phyloP scores from a whole-genome alignment of 2,797 vertebrate species.

The Pteropus rufus region DNA sequence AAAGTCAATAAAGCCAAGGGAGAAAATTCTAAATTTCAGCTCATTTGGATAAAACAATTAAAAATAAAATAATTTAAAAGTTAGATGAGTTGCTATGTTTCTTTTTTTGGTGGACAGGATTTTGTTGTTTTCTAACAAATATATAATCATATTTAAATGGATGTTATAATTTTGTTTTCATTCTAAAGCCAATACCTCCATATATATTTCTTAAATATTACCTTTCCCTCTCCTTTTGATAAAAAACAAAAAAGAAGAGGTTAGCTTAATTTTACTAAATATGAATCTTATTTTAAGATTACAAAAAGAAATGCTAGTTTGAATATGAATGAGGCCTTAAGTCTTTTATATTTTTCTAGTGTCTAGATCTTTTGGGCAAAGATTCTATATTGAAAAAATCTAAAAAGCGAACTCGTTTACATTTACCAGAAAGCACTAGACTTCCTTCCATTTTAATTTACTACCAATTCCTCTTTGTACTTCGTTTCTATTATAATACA shows the following conservation, averaged over 20 bases:
- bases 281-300: background rate
- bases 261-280: background rate
- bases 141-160: background rate
- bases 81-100: background rate
- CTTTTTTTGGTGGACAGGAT: background rate
- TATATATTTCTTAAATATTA: background rate
- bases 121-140: background rate
- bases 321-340: background rate
- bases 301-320: background rate
- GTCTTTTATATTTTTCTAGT: background rate
- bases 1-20: background rate
- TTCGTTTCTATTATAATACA: background rate
- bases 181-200: background rate
- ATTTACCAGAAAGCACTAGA: background rate
- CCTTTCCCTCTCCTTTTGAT: background rate
- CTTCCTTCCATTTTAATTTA: background rate
- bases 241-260: background rate
- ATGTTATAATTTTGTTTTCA: background rate
- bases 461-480: background rate
- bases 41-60: background rate
- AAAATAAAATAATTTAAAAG: background rate
- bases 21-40: background rate
- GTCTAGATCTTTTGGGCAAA: background rate
- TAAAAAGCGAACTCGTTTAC: background rate
- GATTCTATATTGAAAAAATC: background rate